Base-by-base conservation (phyloP, 2,113 vertebrate genomes). In the Columbina picui region DNA sequence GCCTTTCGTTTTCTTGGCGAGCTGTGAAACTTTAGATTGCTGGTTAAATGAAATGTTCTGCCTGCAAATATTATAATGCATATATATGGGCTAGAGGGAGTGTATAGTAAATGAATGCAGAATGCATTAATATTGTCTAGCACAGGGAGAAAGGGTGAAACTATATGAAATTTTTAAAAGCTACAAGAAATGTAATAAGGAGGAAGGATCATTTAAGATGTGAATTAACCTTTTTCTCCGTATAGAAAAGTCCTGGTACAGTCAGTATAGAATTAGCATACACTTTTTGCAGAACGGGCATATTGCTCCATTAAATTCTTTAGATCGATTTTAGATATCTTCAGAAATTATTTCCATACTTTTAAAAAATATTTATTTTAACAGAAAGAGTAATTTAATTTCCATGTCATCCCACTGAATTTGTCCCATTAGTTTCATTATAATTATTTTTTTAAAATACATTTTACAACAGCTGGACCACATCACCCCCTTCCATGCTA, bases 41-140 rank as follows among this genome's bases (percentile, higher is more conserved):
- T 84, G 78, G 67, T 86, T 87, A 82, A 94, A 95, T 12, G 84
- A 36, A 85, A 61, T 53, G 39, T 74, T 95, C 86, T 94, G 67
- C 63, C 79, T 92, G 82, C 76, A 90, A 74, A 74, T 89, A 92
- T 75, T 88, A 43, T 45, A 81, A 70, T 53, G 49, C 53, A 55
- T 77, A 43, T 76, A 29, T 87, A 71, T 53, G 52, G 53, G 53
- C 39, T 77, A 95, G 47, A 77, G 57, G 41, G 47, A 87, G 43
- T 49, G 55, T 47, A 73, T n/a, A 67, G 34, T n/a, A 78, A 87
- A 79, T 81, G 60, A 94, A 85, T 65, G 49, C 45, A 76, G 75
- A 85, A 53, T 61, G 43, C 39, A 70, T 90, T 87, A 45, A 70
- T 85, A 80, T 53, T 84, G 8, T 81, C 76, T 74, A 61, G 49